These are phyloP conservation scores for Meganola albula DNA, from an alignment of 2,888 invertebrate genomes.

Conservation along the genomic window DNA sequence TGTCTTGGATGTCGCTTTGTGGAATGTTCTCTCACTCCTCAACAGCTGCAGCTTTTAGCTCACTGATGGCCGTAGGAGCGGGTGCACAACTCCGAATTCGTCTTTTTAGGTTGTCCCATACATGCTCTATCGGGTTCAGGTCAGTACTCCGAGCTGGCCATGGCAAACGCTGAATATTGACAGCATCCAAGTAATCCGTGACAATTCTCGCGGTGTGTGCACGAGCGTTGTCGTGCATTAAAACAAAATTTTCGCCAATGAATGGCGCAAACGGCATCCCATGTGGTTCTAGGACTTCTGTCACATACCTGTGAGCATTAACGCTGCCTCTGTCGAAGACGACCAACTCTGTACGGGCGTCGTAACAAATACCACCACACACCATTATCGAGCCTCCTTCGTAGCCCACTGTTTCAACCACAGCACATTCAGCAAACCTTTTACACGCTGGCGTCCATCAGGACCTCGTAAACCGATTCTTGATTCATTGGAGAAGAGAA, in stretches of 20 bases:
- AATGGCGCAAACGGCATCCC: constrained; percentile 1
- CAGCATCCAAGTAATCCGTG: neutral
- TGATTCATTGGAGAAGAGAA: constrained; percentile 5
- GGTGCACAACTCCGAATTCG: neutral
- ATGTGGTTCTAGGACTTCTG: constrained; percentile 4
- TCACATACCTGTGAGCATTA: constrained; percentile 2
- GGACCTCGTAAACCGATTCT: constrained; percentile 6
- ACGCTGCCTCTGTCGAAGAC: constrained; percentile 4
- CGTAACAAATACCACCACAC: constrained; percentile 9
- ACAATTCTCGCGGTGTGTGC: neutral
- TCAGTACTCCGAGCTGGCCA: constrained; percentile 2
- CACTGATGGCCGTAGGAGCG: neutral
- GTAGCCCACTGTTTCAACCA: neutral
- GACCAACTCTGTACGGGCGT: constrained; percentile 8
- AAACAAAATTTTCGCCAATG: neutral
- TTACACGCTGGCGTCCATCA: constrained; percentile 1
- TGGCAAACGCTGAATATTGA: neutral
- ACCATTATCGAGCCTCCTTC: constrained; percentile 7
- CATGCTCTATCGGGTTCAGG: constrained; percentile 1
- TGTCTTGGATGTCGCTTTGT: neutral
- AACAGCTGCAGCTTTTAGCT: neutral
- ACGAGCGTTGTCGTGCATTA: constrained; percentile 7
- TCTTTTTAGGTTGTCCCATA: neutral
- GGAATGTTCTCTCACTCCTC: neutral
- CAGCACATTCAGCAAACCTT: constrained; percentile 1